phyloP scores from a whole-genome alignment of 2,888 invertebrate genomes.

The Polydrusus pterygomalis region DNA sequence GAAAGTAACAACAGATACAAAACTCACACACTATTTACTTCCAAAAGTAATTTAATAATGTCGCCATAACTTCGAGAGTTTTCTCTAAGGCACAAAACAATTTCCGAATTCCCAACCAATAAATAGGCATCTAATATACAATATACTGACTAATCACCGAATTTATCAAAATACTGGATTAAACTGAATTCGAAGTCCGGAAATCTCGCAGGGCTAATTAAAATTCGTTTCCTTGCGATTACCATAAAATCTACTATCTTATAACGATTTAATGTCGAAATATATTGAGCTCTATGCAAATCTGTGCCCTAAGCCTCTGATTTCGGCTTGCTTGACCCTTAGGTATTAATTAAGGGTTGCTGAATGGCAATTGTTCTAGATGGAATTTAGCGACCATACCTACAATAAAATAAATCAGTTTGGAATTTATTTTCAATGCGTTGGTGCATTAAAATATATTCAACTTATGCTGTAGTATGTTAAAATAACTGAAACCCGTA shows the following conservation, averaged over 20 bases:
- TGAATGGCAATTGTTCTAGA: constrained; percentile 12
- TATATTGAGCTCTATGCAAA: constrained; percentile 35
- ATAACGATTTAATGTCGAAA: constrained; percentile 45
- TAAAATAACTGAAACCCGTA: too few relatives aligned
- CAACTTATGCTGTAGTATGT: too few relatives aligned
- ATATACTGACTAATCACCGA: constrained; percentile 37
- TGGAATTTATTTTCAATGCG: background rate
- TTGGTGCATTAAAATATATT: too few relatives aligned
- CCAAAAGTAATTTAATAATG: too few relatives aligned
- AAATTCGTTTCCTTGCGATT: constrained; percentile 53
- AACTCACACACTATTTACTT: too few relatives aligned
- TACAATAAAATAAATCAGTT: too few relatives aligned
- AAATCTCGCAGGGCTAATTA: constrained; percentile 50
- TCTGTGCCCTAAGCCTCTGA: constrained; percentile 27
- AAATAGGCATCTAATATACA: constrained; percentile 20
- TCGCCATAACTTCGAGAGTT: constrained; percentile 11
- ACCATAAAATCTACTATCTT: constrained; percentile 53
- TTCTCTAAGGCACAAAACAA: constrained; percentile 30
- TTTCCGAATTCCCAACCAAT: constrained; percentile 30
- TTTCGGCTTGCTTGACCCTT: constrained; percentile 41
- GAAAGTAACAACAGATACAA: too few relatives aligned
- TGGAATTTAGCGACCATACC: constrained; percentile 17
- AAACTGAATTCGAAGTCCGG: constrained; percentile 37
- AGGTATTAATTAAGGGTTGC: constrained; percentile 36
- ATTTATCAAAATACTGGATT: constrained; percentile 33